These are phyloP conservation scores for Carpatolechia fugitivella DNA, from an alignment of 2,888 invertebrate species.

Conservation along the genomic window DNA sequence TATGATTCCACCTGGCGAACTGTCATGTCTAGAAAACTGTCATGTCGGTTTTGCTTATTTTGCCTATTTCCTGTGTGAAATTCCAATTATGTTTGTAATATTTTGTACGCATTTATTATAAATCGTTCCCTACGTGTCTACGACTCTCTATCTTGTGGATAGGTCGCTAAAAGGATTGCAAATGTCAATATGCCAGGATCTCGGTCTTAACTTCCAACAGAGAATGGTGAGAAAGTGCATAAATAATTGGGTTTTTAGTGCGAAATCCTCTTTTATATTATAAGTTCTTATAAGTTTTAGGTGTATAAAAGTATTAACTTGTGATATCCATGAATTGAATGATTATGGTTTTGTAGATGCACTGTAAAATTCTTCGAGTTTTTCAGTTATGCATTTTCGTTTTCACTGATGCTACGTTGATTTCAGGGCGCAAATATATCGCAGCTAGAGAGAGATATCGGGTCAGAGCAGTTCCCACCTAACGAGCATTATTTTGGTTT, in stretches of 20 bases:
- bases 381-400: not conserved
- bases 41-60: constrained; percentile 56
- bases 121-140: constrained; percentile 39
- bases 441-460: constrained; percentile 99
- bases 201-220: constrained; percentile 79
- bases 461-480: constrained; percentile 97
- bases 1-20: constrained; percentile 24
- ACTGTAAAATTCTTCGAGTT: not conserved
- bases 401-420: constrained; percentile 7
- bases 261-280: constrained; percentile 17
- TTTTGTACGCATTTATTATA: constrained; percentile 39
- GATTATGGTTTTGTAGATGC: not conserved
- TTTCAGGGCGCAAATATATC: constrained; percentile 98
- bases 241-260: constrained; percentile 33
- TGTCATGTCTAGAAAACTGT: constrained; percentile 33
- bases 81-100: constrained; percentile 56
- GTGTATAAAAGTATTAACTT: not conserved
- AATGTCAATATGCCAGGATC: constrained; percentile 80
- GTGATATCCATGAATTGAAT: not conserved
- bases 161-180: constrained; percentile 70
- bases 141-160: constrained; percentile 47
- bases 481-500: constrained; percentile 99
- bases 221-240: constrained; percentile 70
- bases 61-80: constrained; percentile 47
- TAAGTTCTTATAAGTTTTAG: not conserved